Conservation (phyloP, 2,888 invertebrate genomes). For the Zeuzera pyrina region DNA sequence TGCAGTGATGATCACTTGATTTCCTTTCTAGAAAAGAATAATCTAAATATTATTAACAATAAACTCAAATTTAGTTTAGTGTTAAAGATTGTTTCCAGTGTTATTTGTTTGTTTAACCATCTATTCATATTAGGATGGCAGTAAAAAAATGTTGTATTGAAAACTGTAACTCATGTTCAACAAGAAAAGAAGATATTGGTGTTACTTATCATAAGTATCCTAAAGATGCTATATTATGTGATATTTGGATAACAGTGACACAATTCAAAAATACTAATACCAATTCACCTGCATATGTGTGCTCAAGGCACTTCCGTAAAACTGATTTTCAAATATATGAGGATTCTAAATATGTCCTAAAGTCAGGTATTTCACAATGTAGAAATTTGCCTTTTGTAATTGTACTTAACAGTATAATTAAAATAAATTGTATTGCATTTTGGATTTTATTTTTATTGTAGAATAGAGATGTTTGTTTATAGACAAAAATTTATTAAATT, state of each 20-base stretch:
- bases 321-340: constrained; percentile 81
- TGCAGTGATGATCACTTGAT: too few relatives aligned
- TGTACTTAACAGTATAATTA: too few relatives aligned
- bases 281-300: constrained; percentile 75
- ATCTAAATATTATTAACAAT: too few relatives aligned
- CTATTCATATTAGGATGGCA: constrained; percentile 73
- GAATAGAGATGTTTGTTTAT: too few relatives aligned
- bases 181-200: constrained; percentile 75
- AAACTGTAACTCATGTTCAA: constrained; percentile 75
- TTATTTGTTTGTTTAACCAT: too few relatives aligned
- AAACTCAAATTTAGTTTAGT: too few relatives aligned
- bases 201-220: constrained; percentile 85
- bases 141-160: constrained; percentile 76
- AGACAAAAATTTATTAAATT: too few relatives aligned
- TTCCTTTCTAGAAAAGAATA: too few relatives aligned
- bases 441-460: constrained; percentile 11
- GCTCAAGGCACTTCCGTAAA: constrained; percentile 83
- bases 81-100: too few relatives aligned
- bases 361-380: constrained; percentile 53
- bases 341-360: constrained; percentile 79
- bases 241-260: constrained; percentile 78
- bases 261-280: constrained; percentile 67
- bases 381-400: too few relatives aligned
- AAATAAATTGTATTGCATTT: too few relatives aligned
- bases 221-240: constrained; percentile 71